Percentiles rank a stretch among this genome's conserved stretches.
phyloP scores from a whole-genome alignment of 2,888 invertebrate genomes.

The Hyles lineata region DNA sequence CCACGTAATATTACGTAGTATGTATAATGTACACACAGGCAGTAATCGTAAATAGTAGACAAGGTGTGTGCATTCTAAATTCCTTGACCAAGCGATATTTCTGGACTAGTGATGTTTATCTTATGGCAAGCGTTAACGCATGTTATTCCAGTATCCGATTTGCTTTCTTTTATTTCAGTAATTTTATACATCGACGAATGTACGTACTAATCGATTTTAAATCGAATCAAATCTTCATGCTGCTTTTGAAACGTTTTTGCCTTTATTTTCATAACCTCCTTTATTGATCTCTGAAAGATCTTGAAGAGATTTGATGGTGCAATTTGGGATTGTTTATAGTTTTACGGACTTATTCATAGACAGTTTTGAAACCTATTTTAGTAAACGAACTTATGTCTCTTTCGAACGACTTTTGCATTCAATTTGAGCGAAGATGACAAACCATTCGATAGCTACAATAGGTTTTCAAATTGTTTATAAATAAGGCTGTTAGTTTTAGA shows the following conservation, averaged over 20 bases:
- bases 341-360: no score
- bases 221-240: slow-evolving; percentile 41
- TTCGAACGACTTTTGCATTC: no score
- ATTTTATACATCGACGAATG: slow-evolving; percentile 63
- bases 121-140: slow-evolving; percentile 60
- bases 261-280: slow-evolving; percentile 39
- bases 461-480: no score
- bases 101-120: slow-evolving; percentile 71
- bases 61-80: slow-evolving; percentile 65
- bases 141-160: slow-evolving; percentile 74
- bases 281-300: slow-evolving; percentile 28
- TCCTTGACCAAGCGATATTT: slow-evolving; percentile 71
- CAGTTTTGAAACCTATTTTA: no score
- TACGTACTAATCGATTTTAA: slow-evolving; percentile 61
- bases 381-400: no score
- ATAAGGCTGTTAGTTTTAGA: no score
- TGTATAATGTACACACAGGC: slow-evolving; percentile 30
- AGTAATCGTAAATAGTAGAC: slow-evolving; percentile 55
- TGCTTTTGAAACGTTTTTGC: slow-evolving; percentile 38
- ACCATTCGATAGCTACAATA: no score
- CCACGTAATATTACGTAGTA: slow-evolving; percentile 1
- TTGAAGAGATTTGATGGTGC: neutral
- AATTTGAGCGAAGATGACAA: no score
- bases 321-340: no score
- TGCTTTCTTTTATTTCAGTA: slow-evolving; percentile 73